Base-by-base conservation (phyloP, 1,140 invertebrate genomes). In the Helicoverpa zea region DNA sequence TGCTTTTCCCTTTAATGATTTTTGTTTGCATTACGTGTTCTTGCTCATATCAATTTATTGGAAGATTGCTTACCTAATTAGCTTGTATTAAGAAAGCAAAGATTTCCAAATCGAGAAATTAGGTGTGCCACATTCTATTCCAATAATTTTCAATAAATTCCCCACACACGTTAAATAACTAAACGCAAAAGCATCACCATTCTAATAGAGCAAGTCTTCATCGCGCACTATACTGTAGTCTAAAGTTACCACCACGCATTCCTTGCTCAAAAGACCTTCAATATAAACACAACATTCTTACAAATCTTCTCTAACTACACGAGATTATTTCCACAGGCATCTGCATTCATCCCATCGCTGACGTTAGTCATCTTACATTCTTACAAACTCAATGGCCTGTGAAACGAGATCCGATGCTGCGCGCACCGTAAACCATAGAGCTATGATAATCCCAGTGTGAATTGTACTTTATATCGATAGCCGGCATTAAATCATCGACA, bases 401-500 rank as follows among this genome's bases (percentile, higher is more conserved):
- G 58, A 51, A 76, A 76, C 23, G 23, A 61, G 74, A 76, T 64
- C 58, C 74, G 47, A 16, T 63, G 13, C 49, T n/a, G 13, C 16
- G 18, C 7, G 47, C 23, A 16, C 49, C 75, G 52, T 54, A 66
- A 66, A 63, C 59, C 61, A 2, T 64, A 64, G 47, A 70, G 54
- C 77, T 18, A 52, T 52, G 63, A 54, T 68, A 79, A 79, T 72
- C 77, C 18, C 66, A 79, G 56, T 76, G 81, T 75, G 72, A 79
- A 82, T 43, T 54, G 52, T n/a, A 47, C 70, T 82, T 75, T 72
- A 79, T 54, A 72, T 76, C 81, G 78, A 86, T 81, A 78, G 70
- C 54, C 51, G 11, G 56, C 66, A 59, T 61, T 84, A 84, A 86
- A 84, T 86, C 83, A 83, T 76, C 63, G 16, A 13, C 64, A 18